Percentiles rank a stretch among this genome's conserved stretches.
phyloP scores from a whole-genome alignment of 2,113 vertebrate species.

The Paratilapia polleni region DNA sequence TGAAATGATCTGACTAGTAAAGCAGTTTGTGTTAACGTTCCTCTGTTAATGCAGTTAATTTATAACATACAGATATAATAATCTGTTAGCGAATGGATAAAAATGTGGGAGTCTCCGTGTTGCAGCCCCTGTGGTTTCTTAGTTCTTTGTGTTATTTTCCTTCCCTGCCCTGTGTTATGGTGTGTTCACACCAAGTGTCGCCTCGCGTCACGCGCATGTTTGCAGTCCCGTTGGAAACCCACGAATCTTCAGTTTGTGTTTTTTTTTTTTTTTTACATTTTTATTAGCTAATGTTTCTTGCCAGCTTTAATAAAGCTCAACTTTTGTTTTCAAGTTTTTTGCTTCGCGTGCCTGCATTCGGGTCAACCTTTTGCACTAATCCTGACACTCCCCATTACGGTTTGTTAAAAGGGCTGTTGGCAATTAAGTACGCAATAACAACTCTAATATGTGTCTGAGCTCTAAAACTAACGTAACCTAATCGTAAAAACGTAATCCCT shows the following conservation, averaged over 20 bases:
- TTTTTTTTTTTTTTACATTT: too few relatives aligned
- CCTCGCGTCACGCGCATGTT: too few relatives aligned
- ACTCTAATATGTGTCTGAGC: not conserved
- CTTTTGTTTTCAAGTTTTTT: not conserved
- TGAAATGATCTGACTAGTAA: too few relatives aligned
- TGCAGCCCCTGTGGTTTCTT: not conserved
- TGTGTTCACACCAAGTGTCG: not conserved
- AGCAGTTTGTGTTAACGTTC: not conserved
- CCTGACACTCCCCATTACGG: not conserved
- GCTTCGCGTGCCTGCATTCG: not conserved
- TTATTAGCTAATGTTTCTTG: too few relatives aligned
- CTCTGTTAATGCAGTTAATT: not conserved
- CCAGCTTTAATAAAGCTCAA: not conserved
- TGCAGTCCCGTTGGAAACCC: not conserved
- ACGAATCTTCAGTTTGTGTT: not conserved
- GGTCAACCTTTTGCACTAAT: not conserved
- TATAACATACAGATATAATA: not conserved
- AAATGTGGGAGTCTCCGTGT: not conserved
- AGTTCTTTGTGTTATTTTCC: not conserved
- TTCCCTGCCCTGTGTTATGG: not conserved
- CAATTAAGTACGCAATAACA: not conserved
- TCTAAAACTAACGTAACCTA: too few relatives aligned
- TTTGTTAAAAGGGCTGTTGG: not conserved
- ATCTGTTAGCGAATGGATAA: not conserved
- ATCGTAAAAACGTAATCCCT: too few relatives aligned